These are phyloP conservation scores for Panthera uncia DNA, from an alignment of 2,113 vertebrate genomes.

Conservation along the genomic window DNA sequence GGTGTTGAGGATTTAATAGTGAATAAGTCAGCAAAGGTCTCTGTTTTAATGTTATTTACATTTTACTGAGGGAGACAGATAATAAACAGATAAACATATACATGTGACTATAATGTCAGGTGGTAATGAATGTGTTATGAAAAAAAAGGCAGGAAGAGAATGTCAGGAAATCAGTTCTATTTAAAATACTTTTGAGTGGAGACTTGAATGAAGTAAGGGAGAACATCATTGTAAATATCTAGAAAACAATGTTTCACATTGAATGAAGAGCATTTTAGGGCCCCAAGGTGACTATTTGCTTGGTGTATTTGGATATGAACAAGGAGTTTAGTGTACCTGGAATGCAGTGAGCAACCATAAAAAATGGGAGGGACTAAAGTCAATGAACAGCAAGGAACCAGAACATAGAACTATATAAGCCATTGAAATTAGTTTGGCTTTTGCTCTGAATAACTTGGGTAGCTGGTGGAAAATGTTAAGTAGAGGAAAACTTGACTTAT, in stretches of 20 bases:
- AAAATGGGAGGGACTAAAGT: not conserved
- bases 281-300: not conserved
- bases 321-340: not conserved
- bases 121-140: not conserved
- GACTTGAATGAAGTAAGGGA: not conserved
- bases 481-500: not conserved
- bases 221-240: not conserved
- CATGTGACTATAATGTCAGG: not conserved
- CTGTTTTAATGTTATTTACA: not conserved
- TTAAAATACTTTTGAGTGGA: conserved; percentile 34
- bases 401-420: not conserved
- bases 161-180: not conserved
- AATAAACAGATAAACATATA: not conserved
- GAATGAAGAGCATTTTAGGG: not conserved
- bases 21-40: not conserved
- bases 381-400: not conserved
- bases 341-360: not conserved
- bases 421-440: not conserved
- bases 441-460: not conserved
- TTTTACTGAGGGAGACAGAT: not conserved
- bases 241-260: not conserved
- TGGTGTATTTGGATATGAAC: not conserved
- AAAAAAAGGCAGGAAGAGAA: not conserved
- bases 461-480: not conserved
- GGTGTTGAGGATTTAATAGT: not conserved